Evolutionary conservation across 2,888 invertebrate species (phyloP), one percentile per base, ranked within the genome.

Genomic region (Nasonia oneida): DNA sequence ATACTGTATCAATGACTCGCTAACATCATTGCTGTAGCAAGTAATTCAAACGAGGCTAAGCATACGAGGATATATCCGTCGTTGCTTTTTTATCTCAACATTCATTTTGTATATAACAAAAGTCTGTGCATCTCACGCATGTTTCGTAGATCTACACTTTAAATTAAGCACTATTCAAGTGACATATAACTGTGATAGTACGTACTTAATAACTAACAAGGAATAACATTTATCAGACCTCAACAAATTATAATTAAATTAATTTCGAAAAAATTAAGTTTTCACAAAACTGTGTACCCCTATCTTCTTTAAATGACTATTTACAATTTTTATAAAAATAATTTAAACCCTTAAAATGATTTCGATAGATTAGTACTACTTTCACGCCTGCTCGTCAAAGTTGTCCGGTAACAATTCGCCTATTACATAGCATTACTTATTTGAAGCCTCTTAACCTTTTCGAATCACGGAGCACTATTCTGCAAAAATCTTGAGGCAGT

Each of bases 1-100:
- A 73, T 84, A 77, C 85, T 77, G 61, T 15, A 71, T 15, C 76
- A 67, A 70, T 64, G 74, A 61, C 70, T 81, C 18, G 8, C 15
- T 64, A 37, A 39, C 57, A 37, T 47, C 3, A 37, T 71, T 71
- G 71, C 42, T 73, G 64, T 6, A 23, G 5, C 23, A 3, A 23
- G 23, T n/a, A 29, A 64, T 23, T 64, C 64, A n/a, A 23, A 64
- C 64, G 23, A 64, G 64, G 23, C 12, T 64, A 64, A 64, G 64
- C 18, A 64, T 57, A 57, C 6, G 6, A 57, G 57, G 57, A 57
- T n/a, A 5, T 47, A 47, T 3, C 2, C 47, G 12, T 47, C 47
- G 73, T 70, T 70, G 42, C 77, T 67, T 23, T 71, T 71, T 39
- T 23, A 39, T 78, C 85, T 42, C 12, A n/a, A 73, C 42, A 42